Percentiles rank a stretch among this genome's conserved stretches.
phyloP scores from a whole-genome alignment of 2,113 vertebrate species.

The Mobula birostris region DNA sequence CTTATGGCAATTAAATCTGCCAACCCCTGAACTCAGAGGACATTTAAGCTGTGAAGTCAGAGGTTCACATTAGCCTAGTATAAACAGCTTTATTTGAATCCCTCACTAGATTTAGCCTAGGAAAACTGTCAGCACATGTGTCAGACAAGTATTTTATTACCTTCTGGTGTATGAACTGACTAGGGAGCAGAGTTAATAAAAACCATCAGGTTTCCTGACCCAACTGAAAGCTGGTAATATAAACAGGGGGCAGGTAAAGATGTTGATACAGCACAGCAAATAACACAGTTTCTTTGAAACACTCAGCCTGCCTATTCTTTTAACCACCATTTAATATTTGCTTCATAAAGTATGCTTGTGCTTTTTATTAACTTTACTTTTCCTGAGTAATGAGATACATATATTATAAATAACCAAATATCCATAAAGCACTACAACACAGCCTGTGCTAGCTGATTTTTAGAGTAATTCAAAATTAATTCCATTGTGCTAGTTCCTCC shows the following conservation, averaged over 20 bases:
- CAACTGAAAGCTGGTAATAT: neutral
- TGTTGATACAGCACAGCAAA: neutral
- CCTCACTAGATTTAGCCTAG: conserved; percentile 7
- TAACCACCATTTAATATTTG: neutral
- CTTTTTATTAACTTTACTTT: neutral
- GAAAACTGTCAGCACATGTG: conserved; percentile 7
- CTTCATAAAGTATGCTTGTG: neutral
- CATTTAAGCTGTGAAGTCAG: conserved; percentile 20
- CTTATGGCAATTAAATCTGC: neutral
- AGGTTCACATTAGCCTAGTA: neutral
- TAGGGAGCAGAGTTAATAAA: neutral
- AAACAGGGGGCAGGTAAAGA: neutral
- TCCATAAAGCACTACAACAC: neutral
- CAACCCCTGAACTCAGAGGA: neutral
- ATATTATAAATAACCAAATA: neutral
- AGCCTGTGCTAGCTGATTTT: neutral
- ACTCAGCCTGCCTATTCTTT: neutral
- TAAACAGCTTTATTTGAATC: conserved; percentile 28
- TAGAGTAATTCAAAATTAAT: neutral
- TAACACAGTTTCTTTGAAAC: neutral
- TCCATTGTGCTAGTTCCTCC: neutral
- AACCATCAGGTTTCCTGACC: neutral
- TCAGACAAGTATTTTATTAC: conserved; percentile 14
- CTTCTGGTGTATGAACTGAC: neutral
- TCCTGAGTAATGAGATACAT: neutral